Base-by-base conservation (phyloP, 2,113 vertebrate genomes). In the Malaclemys terrapin region DNA sequence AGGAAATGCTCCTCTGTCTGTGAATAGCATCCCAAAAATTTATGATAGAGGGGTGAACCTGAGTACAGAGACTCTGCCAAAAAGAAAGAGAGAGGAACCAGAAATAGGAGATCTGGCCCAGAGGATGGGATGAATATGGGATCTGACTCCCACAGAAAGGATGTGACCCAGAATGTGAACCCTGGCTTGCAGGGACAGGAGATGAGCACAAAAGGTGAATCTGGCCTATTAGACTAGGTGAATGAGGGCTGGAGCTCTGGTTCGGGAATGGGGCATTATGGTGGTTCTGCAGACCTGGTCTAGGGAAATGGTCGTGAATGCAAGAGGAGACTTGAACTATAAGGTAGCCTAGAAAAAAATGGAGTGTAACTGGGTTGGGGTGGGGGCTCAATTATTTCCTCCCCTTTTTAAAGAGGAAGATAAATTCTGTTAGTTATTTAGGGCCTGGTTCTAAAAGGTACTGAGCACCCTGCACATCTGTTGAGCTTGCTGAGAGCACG, bases 21-120 rank as follows among this genome's bases (percentile, higher is more conserved):
- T 91, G 81, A 83, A 76, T 90, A 91, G 82, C 85, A 65, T 35
- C 92, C 65, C 65, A 85, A 96, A 97, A 91, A 85, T 81, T 65
- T 75, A 79, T 92, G 96, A 92, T 2, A 94, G 93, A 95, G 96
- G 89, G 92, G 91, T 96, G 88, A 97, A 89, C 88, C 96, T 96
- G 96, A 84, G 96, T 96, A 95, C 94, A 86, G 93, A 95, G 93
- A 69, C 88, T n/a, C 17, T 96, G 95, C 96, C 96, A 96, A 96
- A 96, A 95, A 92, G 93, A 96, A 96, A 96, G 91, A 95, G 72
- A 81, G 89, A 94, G 97, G 95, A 97, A 97, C 92, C 75, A 1
- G 96, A 97, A 96, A 90, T 92, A 84, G 85, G 95, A 95, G 92
- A 47, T 54, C 0, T 69, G 87, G 94, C 82, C 79, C 42, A 97